phyloP scores from a whole-genome alignment of 2,888 invertebrate genomes.

The Pachycephus smyrnensis region DNA sequence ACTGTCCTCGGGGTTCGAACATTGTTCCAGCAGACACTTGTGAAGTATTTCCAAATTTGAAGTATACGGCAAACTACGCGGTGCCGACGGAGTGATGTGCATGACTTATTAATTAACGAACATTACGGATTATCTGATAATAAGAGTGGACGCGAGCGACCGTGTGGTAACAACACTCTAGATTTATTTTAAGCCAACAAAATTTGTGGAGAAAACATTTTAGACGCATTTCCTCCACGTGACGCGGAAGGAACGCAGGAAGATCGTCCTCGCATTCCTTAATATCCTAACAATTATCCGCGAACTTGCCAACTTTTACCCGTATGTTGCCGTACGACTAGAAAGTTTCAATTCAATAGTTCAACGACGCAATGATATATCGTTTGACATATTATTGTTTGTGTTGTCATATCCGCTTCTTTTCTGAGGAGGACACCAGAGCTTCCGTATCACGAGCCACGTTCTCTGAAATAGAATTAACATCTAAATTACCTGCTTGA shows the following conservation, averaged over 20 bases:
- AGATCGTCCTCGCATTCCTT: slow-evolving; percentile 12
- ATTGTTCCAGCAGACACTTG: slow-evolving; percentile 34
- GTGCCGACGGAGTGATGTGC: no score
- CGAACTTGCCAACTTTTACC: slow-evolving; percentile 25
- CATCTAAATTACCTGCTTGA: slow-evolving; percentile 7
- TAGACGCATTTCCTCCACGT: slow-evolving; percentile 7
- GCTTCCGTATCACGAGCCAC: slow-evolving; percentile 43
- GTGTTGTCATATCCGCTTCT: slow-evolving; percentile 44
- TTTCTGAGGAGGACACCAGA: slow-evolving; percentile 40
- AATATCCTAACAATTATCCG: slow-evolving; percentile 12
- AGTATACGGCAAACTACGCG: not conserved
- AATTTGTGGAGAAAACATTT: no score
- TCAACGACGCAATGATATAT: slow-evolving; percentile 31
- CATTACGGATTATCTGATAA: not conserved
- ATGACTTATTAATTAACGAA: no score
- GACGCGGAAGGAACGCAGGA: slow-evolving; percentile 22
- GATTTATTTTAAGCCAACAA: not conserved
- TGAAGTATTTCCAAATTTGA: slow-evolving; percentile 44
- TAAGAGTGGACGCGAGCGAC: not conserved
- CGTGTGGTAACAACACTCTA: not conserved
- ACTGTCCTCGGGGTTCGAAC: slow-evolving; percentile 41
- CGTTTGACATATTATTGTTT: slow-evolving; percentile 20
- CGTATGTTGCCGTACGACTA: slow-evolving; percentile 48
- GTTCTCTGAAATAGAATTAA: slow-evolving; percentile 38
- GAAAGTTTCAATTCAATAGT: slow-evolving; percentile 38